These are phyloP conservation scores for Thaleichthys pacificus DNA, from an alignment of 2,797 vertebrate species.

Conservation along the genomic window DNA sequence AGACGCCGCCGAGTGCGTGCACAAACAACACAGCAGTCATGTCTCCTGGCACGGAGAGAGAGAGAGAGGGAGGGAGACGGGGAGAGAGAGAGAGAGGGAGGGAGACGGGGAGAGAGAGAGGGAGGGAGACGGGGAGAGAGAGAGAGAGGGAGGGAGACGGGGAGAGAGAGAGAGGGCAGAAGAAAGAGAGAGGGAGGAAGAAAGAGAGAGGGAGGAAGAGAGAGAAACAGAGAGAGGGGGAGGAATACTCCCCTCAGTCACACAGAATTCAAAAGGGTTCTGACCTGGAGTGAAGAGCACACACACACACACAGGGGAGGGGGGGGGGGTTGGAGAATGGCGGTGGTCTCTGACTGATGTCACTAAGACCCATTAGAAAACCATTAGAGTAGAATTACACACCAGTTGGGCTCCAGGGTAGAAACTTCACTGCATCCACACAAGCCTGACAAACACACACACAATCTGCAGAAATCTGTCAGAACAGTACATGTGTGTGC, in stretches of 20 bases:
- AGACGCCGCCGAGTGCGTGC: constrained; percentile 6
- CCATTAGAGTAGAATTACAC: constrained; percentile 57
- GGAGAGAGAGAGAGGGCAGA: no score
- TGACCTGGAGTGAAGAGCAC: constrained; percentile 36
- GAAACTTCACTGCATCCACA: background rate
- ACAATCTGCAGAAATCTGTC: no score
- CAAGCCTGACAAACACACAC: constrained; percentile 2
- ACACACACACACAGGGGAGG: constrained; percentile 9
- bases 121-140: constrained; percentile 37
- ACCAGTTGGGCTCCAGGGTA: constrained; percentile 32
- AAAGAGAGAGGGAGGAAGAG: background rate
- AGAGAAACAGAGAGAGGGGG: constrained; percentile 49
- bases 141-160: no score
- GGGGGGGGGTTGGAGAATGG: no score
- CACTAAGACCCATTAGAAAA: constrained; percentile 48
- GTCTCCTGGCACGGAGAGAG: background rate
- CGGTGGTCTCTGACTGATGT: constrained; percentile 40
- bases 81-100: no score
- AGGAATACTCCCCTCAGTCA: constrained; percentile 28
- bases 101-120: no score
- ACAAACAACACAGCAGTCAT: background rate
- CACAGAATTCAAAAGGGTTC: constrained; percentile 30
- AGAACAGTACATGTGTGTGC: no score
- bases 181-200: constrained; percentile 1
- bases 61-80: no score